These are phyloP conservation scores for Orientallactaga sibirica DNA, from an alignment of 2,797 vertebrate species.

Conservation along the genomic window DNA sequence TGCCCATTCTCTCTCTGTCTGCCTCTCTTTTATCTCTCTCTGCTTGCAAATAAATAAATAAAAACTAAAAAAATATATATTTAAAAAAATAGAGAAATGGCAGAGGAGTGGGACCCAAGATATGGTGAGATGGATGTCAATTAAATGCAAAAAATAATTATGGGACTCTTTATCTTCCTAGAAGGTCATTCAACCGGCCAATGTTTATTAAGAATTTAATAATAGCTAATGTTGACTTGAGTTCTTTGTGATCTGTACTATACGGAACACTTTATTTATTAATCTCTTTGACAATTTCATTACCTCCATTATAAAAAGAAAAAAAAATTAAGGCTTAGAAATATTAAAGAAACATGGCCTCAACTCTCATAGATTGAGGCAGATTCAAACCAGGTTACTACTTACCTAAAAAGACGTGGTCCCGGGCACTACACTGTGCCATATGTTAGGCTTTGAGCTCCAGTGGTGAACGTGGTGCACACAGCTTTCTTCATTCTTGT, in stretches of 20 bases:
- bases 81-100: not conserved
- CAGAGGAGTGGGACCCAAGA: not conserved
- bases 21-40: no score
- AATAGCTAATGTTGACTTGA: constrained; percentile 3
- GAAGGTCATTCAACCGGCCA: not conserved
- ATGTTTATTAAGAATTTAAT: constrained; percentile 29
- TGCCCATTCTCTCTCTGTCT: no score
- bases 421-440: not conserved
- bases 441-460: not conserved
- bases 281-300: not conserved
- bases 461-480: not conserved
- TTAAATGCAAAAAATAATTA: constrained; percentile 13
- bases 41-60: no score
- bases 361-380: not conserved
- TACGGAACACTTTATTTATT: not conserved
- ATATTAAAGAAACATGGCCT: not conserved
- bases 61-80: no score
- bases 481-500: not conserved
- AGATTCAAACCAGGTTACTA: not conserved
- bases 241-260: not conserved
- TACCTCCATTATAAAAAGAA: not conserved
- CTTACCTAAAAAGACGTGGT: not conserved
- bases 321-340: not conserved
- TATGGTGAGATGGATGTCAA: not conserved
- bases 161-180: not conserved